Evolutionary conservation across 2,113 vertebrate species (phyloP).

Genomic region (Cavia porcellus): DNA sequence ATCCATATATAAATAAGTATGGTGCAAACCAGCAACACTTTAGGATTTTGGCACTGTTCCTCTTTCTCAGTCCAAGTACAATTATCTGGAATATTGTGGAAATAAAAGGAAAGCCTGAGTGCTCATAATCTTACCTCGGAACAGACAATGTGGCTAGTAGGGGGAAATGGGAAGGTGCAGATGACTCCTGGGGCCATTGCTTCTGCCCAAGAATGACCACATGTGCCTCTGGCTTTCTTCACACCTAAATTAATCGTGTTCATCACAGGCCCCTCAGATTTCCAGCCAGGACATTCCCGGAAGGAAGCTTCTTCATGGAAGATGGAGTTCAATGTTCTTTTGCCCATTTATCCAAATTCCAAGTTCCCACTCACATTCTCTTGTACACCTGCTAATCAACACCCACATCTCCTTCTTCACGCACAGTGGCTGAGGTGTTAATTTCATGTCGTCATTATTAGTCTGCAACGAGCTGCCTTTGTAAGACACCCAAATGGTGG

Average conservation of each 20-base stretch:
- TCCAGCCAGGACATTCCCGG: not conserved
- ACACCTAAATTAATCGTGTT: not conserved
- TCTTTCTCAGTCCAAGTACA: not conserved
- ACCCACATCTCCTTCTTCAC: not conserved
- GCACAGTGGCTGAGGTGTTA: not conserved
- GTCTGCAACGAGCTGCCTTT: not conserved
- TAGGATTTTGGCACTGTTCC: not conserved
- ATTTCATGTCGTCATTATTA: too few relatives aligned
- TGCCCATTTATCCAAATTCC: not conserved
- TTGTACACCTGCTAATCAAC: too few relatives aligned
- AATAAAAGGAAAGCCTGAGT: not conserved
- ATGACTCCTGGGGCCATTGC: not conserved
- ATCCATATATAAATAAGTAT: not conserved
- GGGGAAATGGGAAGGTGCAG: too few relatives aligned
- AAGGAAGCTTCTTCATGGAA: not conserved
- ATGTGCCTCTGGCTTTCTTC: not conserved
- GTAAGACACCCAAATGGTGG: not conserved
- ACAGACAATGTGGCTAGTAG: not conserved
- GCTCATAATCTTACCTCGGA: not conserved
- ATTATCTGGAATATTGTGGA: not conserved
- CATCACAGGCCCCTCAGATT: not conserved
- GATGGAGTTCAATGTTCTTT: not conserved
- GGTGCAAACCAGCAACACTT: not conserved
- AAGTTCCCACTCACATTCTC: too few relatives aligned
- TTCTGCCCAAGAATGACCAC: not conserved